Evolutionary conservation across 1,140 invertebrate genomes (phyloP), one percentile per base, ranked within the genome.

Genomic region (Drosophila asahinai): DNA sequence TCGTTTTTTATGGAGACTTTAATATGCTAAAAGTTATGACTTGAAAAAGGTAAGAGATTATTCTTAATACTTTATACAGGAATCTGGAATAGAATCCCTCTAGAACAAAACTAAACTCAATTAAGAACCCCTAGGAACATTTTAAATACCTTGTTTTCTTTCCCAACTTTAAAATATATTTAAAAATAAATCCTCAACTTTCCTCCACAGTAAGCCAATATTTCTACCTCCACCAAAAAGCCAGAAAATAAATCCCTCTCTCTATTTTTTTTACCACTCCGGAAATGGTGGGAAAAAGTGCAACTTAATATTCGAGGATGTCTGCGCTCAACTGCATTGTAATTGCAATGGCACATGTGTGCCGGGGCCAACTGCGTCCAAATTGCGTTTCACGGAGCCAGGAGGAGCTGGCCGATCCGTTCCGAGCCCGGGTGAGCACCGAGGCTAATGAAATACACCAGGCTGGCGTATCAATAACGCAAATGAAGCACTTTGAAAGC

Each of bases 361-460:
- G 51, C 27, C 27, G 27, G 27, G 27, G 27, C 14, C 59, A 70
- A 45, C 63, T 33, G 42, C 42, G 51, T 48, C 76, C 59, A 87
- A 86, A 83, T 67, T 86, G 63, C 83, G 68, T 80, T 84, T 71
- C 63, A 68, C 43, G 64, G 9, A 51, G 72, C 49, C 43, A 43
- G 55, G 48, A 27, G 33, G 47, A 62, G 59, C 70, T 73, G 67
- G 60, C 51, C 61, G 66, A 66, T 64, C 40, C 61, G 66, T 58
- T 64, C 40, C 62, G n/a, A 67, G 62, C 49, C 48, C 33, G 33
- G 11, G 52, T 22, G 40, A 30, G 55, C 33, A 27, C 27, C 27
- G 55, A 25, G 22, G 71, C 77, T 79, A 79, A 79, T 79, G 76
- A 79, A 79, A 72, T 79, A 64, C 76, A 71, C 60, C 75, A 72